phyloP scores from a whole-genome alignment of 2,113 vertebrate genomes.

The Agapornis roseicollis region DNA sequence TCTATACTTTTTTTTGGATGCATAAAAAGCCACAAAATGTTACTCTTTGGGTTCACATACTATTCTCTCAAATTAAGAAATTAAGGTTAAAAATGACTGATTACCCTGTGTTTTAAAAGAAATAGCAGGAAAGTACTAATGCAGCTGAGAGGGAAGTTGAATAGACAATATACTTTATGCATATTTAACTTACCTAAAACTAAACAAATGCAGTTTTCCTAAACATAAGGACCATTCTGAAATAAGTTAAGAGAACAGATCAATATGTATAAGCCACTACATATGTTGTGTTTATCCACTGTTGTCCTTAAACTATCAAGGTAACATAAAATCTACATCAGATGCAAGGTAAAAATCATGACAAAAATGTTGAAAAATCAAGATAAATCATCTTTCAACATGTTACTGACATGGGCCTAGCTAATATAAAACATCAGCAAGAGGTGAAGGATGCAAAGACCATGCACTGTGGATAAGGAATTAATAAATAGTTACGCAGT shows the following conservation, averaged over 20 bases:
- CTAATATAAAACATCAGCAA: background rate
- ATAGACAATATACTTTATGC: background rate
- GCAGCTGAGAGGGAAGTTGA: background rate
- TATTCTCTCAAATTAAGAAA: background rate
- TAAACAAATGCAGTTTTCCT: background rate
- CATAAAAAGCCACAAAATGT: background rate
- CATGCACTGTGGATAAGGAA: background rate
- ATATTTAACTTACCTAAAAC: background rate
- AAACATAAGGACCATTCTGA: background rate
- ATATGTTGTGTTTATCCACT: background rate
- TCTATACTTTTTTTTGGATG: background rate
- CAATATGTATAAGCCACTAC: background rate
- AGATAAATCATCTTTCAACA: background rate
- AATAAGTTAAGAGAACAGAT: background rate
- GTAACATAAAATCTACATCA: background rate
- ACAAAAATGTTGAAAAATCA: background rate
- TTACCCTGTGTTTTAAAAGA: background rate
- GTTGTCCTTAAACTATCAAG: background rate
- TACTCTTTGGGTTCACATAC: background rate
- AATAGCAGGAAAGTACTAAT: background rate
- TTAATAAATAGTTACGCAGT: background rate
- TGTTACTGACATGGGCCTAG: background rate
- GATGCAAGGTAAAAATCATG: background rate
- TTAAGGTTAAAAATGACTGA: background rate
- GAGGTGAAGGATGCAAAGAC: background rate